Base-by-base conservation (phyloP, 2,888 invertebrate species). In the Stenichneumon culpator region DNA sequence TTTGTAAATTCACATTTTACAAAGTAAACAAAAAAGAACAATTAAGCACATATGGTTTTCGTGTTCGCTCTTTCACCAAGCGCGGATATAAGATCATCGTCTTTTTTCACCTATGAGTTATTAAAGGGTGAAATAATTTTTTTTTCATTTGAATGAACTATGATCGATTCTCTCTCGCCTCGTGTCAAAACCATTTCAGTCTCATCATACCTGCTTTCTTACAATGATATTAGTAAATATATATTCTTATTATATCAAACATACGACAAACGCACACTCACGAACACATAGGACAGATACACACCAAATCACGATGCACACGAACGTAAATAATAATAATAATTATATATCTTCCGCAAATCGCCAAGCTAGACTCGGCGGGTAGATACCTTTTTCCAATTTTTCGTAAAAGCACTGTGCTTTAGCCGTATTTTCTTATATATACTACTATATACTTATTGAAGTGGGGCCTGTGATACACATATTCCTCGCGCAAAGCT, bases 381-480 rank as follows among this genome's bases (percentile, higher is more conserved):
- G 88, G 89, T 90, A 90, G 90, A 88, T 87, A 80, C 65, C 28
- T 79, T 80, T 70, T 86, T 88, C 89, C 86, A 88, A 90, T 63
- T 63, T 90, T 91, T 91, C 91, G 90, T 91, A 89, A 91, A 92
- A 90, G 89, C 90, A 91, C 90, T 90, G 89, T 91, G 91, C 90
- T 91, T 91, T 89, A 90, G 89, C 88, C 88, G 89, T 89, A 88
- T 67, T 69, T 50, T 78, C 77, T 47, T 73, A 69, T 73, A 36
- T 39, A 32, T 57, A 79, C 77, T 28, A 65, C 52, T 74, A 63
- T 72, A 75, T 83, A 70, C 52, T 77, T 77, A 69, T 73, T 74
- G 75, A 83, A 84, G 78, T 80, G 83, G 85, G 73, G 81, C 81
- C 85, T 87, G 86, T 86, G 73, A 85, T 74, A 79, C 63, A 60